phyloP scores from a whole-genome alignment of 2,888 invertebrate genomes.

The Tenthredo livida region DNA sequence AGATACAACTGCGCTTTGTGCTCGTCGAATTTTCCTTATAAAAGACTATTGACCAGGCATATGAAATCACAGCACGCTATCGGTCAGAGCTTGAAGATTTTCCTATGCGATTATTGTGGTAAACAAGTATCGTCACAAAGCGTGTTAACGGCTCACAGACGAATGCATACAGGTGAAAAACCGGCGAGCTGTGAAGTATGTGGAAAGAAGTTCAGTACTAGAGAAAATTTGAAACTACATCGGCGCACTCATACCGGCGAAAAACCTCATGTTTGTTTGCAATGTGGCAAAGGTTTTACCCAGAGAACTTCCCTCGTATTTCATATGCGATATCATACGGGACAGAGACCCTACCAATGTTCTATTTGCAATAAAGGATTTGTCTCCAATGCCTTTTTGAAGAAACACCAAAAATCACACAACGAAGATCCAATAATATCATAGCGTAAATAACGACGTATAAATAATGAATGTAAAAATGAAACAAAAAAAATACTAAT shows the following conservation, averaged over 20 bases:
- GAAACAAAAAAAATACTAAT: not conserved
- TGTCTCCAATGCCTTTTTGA: constrained; percentile 69
- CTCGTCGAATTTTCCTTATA: constrained; percentile 63
- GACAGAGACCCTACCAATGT: constrained; percentile 71
- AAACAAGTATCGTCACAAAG: constrained; percentile 64
- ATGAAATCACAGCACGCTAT: constrained; percentile 65
- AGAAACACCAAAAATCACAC: constrained; percentile 69
- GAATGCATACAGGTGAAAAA: constrained; percentile 67
- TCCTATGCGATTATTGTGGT: constrained; percentile 72
- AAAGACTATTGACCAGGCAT: constrained; percentile 64
- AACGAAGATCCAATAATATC: constrained; percentile 39
- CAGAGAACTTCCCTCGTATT: constrained; percentile 72
- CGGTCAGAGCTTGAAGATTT: constrained; percentile 59
- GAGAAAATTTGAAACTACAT: constrained; percentile 68
- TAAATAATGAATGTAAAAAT: constrained; percentile 17
- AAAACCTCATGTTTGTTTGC: constrained; percentile 71
- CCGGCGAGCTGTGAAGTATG: constrained; percentile 67
- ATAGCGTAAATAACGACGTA: constrained; percentile 20
- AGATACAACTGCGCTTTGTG: constrained; percentile 68
- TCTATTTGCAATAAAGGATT: constrained; percentile 70
- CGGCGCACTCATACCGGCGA: constrained; percentile 71
- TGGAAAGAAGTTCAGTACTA: constrained; percentile 67
- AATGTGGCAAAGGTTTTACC: constrained; percentile 73
- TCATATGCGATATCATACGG: constrained; percentile 72
- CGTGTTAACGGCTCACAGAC: constrained; percentile 64